Base-by-base conservation (phyloP, 2,113 vertebrate species). In the Dicaeum eximium region DNA sequence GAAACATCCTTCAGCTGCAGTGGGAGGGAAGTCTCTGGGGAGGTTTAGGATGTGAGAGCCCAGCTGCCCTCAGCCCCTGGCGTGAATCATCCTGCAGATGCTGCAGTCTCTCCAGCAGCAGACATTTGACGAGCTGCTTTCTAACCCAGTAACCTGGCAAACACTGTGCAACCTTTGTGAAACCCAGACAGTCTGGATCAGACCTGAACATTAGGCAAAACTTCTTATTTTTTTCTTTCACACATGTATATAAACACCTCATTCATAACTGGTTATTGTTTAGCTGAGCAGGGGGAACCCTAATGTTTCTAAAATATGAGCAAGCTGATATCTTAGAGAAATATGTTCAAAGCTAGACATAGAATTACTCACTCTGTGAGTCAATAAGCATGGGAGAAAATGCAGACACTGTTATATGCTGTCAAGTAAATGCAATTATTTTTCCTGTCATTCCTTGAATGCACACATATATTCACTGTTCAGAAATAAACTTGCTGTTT, bases 1-100 rank as follows among this genome's bases (percentile, higher is more conserved):
- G 31, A 65, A 88, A 45, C 0, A 2, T 62, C 54, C 64, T 77
- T 58, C 0, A 0, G 12, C 37, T 90, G 45, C 3, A 70, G 2
- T 80, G 45, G 13, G 18, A 81, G 21, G 31, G 24, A 80, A 44
- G 8, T 17, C 28, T 47, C 69, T 57, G 61, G 28, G 31, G 27
- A 66, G 11, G 14, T 47, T 60, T 33, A 80, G 71, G 35, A 57
- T 57, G 25, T 48, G 53, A 78, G 21, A 80, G 10, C 23, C 25
- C 45, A 48, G 67, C 53, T 15, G 1, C 18, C 57, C 66, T 31
- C 48, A 40, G 31, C 13, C 24, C 20, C 6, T 44, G 12, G 42
- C 2, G 0, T 78, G 69, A 94, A 40, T 75, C 66, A 69, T 77
- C 38, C 62, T 30, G 58, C 58, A 93, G 67, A 71, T 86, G 78